Base-by-base conservation (phyloP, 2,888 invertebrate genomes). In the Hydrotaea diabolus region DNA sequence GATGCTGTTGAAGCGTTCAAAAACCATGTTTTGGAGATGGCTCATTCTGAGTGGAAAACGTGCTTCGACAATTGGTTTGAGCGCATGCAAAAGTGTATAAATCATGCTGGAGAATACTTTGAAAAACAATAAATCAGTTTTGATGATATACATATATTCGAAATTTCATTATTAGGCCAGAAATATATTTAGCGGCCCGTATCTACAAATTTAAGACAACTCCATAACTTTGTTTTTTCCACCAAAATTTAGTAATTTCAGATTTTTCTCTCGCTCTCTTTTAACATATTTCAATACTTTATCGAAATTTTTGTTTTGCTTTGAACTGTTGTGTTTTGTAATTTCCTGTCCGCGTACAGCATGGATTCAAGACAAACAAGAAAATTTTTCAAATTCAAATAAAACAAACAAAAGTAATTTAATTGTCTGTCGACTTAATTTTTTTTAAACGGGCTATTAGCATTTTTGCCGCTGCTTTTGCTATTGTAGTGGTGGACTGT, bases 391-490 rank as follows among this genome's bases (percentile, higher is more conserved):
- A 53, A 53, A 53, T 19, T 15, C 3, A 43, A 49, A 26, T 2
- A 66, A 69, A 75, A 31, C 9, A 43, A 62, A 46, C 13, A 71
- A n/a, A 17, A 15, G 46, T 21, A 39, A 71, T 80, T 82, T 77
- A 77, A 75, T 75, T 79, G 82, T 76, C 78, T 82, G 82, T 73
- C 77, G 39, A 53, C 39, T 74, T 74, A 71, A 64, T 71, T 73
- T 77, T 55, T 53, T 77, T 62, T 72, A 77, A 83, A 80, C 74
- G 57, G 77, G 74, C 74, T 43, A 77, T 80, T 77, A 83, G 46
- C 69, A 77, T 83, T 83, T 62, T n/a, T n/a, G n/a, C n/a, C n/a
- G n/a, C 57, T 36, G 36, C 17, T 19, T 1, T 64, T 64, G 39
- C 11, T 66, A 43, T 11, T 55, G 21, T n/a, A 2, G 62, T 59